Base-by-base conservation (phyloP, 2,113 vertebrate species). In the Gasterosteus nipponicus region DNA sequence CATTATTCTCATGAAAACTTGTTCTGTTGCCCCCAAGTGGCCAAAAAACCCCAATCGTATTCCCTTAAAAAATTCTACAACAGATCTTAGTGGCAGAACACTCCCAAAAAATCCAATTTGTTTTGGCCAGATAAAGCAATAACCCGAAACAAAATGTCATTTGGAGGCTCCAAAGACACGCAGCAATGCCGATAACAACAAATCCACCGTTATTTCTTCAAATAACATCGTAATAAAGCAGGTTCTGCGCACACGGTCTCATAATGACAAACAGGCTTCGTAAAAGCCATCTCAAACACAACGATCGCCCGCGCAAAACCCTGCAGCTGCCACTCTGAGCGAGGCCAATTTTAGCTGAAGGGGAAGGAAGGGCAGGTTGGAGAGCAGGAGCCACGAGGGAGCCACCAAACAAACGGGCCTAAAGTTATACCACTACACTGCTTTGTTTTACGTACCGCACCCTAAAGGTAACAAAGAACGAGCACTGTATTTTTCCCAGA, bases 291-390 rank as follows among this genome's bases (percentile, higher is more conserved):
- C 75, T 83, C 44, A 58, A 89, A 88, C 83, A 90, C 90, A 90
- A 90, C 88, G 78, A 87, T 77, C 83, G 69, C 58, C 58, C 78
- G 82, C 44, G 46, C 76, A 75, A 86, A 84, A 80, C 46, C 69
- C 33, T 75, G 35, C 87, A 89, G 88, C 90, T 73, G 91, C 88
- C 78, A 75, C 72, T 10, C 6, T 72, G 71, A 75, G 83, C 54
- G 12, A 16, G 63, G 82, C 82, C 87, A 86, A 80, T 86, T 92
- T 89, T 90, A 91, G 87, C 83, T 12, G n/a, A 77, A 78, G 72
- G 84, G 92, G 92, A 92, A 92, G 92, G 89, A 92, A 91, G 88
- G 86, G 86, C 83, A 60, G 78, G 76, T 72, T 86, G 73, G 75
- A 89, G 86, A 86, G 86, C 41, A 72, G 75, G 69, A 90, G 85